Conservation (phyloP, 2,797 vertebrate genomes). For the Scyliorhinus canicula region DNA sequence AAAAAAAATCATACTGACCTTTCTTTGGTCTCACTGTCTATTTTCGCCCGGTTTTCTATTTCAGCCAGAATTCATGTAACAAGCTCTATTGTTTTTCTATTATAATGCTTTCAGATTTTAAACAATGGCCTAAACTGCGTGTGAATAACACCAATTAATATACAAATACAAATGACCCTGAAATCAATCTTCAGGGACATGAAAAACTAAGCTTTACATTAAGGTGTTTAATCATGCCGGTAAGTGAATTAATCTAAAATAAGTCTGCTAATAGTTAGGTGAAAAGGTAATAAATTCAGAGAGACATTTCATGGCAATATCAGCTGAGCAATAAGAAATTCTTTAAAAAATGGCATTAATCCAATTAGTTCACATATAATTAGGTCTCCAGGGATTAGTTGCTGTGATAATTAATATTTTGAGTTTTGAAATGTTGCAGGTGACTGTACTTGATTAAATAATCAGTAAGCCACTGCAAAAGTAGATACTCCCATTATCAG, state of each 20-base stretch:
- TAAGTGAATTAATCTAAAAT: constrained; percentile 11
- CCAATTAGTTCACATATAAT: constrained; percentile 49
- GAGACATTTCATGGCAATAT: constrained; percentile 21
- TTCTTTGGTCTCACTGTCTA: background rate
- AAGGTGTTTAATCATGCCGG: background rate
- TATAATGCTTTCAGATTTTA: background rate
- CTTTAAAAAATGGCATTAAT: constrained; percentile 45
- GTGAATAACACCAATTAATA: constrained; percentile 35
- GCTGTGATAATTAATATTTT: constrained; percentile 43
- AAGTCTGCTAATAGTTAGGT: background rate
- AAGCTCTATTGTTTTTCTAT: background rate
- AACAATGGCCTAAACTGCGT: background rate
- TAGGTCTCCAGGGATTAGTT: constrained; percentile 46
- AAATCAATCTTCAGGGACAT: constrained; percentile 29
- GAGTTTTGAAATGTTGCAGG: background rate
- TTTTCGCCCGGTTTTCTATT: background rate
- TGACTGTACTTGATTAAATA: background rate
- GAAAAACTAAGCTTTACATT: constrained; percentile 31
- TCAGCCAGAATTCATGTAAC: background rate
- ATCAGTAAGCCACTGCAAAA: background rate
- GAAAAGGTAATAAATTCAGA: constrained; percentile 18
- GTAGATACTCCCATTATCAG: background rate
- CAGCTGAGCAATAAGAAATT: constrained; percentile 6
- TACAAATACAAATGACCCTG: background rate
- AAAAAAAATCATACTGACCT: background rate